Conservation (phyloP, 2,113 vertebrate species). For the Platysternon megacephalum region DNA sequence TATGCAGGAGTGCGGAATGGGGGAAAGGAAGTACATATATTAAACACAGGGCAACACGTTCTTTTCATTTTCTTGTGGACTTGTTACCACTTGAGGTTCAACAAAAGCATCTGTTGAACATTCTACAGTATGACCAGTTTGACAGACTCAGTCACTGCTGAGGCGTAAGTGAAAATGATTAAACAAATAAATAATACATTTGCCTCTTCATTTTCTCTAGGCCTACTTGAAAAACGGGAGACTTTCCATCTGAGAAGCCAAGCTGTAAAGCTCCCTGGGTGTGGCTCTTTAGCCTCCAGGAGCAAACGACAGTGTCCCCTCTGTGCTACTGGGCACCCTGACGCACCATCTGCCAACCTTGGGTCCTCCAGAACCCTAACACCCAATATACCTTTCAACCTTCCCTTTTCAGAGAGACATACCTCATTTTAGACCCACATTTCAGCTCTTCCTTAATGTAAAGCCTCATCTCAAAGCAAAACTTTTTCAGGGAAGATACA, state of each 20-base stretch:
- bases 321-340: background rate
- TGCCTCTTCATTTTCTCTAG: background rate
- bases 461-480: background rate
- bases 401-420: background rate
- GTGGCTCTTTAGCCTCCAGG: background rate
- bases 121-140: background rate
- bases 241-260: accelerated
- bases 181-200: background rate
- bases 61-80: background rate
- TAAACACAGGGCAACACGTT: background rate
- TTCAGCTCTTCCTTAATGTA: background rate
- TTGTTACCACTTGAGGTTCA: background rate
- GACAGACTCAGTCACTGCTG: background rate
- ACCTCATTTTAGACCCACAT: background rate
- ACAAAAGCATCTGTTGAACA: background rate
- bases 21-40: background rate
- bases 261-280: background rate
- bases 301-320: background rate
- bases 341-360: background rate
- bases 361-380: background rate
- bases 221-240: background rate
- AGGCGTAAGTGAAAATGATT: background rate
- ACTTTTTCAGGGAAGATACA: background rate
- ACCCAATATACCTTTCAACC: background rate
- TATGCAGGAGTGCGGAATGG: background rate